Conservation (phyloP, 2,888 invertebrate species). For the Aspidapion aeneum region DNA sequence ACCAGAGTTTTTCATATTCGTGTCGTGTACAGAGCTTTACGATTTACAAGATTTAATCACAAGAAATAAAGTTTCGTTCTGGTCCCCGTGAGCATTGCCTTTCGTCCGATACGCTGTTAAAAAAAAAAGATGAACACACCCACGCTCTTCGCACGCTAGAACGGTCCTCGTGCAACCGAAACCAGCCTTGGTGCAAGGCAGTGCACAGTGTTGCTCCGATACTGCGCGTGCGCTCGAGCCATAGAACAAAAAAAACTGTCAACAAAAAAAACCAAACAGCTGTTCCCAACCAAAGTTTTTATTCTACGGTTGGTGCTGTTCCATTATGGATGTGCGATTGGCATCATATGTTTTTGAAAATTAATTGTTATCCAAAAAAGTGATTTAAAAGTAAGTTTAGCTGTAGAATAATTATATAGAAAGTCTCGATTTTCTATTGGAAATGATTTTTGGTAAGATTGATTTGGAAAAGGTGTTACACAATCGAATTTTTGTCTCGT, state of each 20-base stretch:
- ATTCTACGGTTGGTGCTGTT: not conserved
- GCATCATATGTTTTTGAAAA: slow-evolving; percentile 37
- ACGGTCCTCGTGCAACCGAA: too few relatives aligned
- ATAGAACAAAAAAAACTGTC: not conserved
- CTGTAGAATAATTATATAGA: not conserved
- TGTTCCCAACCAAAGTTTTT: not conserved
- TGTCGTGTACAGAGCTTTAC: too few relatives aligned
- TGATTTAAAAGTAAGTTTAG: not conserved
- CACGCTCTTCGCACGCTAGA: too few relatives aligned
- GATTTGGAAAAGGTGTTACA: not conserved
- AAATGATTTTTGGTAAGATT: not conserved
- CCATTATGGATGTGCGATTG: slow-evolving; percentile 20
- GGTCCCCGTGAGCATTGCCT: too few relatives aligned
- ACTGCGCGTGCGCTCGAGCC: not conserved
- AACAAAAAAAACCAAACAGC: not conserved
- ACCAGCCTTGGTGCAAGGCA: too few relatives aligned
- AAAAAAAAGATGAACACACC: too few relatives aligned
- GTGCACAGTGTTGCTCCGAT: too few relatives aligned
- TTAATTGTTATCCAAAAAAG: slow-evolving; percentile 9
- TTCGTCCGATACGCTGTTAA: too few relatives aligned
- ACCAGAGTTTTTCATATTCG: too few relatives aligned
- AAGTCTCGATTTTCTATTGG: not conserved
- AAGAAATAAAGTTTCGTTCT: too few relatives aligned
- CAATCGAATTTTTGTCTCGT: not conserved
- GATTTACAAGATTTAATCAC: too few relatives aligned